Evolutionary conservation across 2,888 invertebrate genomes (phyloP).

Genomic region (Pachydiplax longipennis): DNA sequence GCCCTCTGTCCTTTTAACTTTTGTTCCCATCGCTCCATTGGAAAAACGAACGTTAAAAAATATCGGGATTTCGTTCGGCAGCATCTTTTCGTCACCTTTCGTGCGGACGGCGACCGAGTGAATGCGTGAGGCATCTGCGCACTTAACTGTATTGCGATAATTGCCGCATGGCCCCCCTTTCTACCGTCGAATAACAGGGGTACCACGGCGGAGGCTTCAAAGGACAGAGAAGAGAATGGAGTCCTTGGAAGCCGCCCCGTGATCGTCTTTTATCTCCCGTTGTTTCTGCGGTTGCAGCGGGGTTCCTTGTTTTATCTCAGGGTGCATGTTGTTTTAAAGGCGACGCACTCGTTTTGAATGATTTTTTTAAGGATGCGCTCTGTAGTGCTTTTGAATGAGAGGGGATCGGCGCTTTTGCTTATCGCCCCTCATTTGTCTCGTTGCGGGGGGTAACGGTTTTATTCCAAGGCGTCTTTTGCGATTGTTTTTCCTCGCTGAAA

Average conservation of each 20-base stretch:
- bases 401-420: too few species aligned
- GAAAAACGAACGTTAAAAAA: background rate
- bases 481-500: background rate
- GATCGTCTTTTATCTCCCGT: background rate
- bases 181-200: background rate
- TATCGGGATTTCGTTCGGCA: background rate
- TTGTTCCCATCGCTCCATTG: too few species aligned
- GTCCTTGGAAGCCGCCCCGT: background rate
- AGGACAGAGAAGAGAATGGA: background rate
- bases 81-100: too few species aligned
- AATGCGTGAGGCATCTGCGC: background rate
- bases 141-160: background rate
- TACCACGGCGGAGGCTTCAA: background rate
- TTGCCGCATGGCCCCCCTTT: background rate
- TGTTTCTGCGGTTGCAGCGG: background rate
- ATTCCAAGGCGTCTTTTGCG: too few species aligned
- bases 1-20: too few species aligned
- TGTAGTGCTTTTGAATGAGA: too few species aligned
- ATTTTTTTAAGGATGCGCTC: background rate
- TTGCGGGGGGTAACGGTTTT: too few species aligned
- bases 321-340: background rate
- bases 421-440: too few species aligned
- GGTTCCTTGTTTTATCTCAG: background rate
- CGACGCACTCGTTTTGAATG: background rate
- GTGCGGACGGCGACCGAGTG: background rate